These are phyloP conservation scores for Chaenocephalus aceratus DNA, from an alignment of 2,113 vertebrate species.

Conservation along the genomic window DNA sequence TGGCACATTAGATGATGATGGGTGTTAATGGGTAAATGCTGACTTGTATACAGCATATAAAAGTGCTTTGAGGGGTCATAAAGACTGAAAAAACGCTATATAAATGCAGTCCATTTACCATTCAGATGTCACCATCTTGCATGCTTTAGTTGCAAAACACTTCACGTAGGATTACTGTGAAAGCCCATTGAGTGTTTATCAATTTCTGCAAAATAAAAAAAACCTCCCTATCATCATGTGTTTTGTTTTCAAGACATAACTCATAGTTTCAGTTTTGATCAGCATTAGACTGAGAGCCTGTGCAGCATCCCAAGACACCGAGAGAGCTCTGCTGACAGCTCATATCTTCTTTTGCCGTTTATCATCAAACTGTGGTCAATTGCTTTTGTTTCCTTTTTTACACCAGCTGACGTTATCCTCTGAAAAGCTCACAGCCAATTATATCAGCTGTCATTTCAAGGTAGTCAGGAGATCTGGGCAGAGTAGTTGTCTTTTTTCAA, in stretches of 20 bases:
- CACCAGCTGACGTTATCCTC: conserved; percentile 54
- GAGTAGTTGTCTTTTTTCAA: conserved; percentile 8
- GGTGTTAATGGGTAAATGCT: too few species aligned
- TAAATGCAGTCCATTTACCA: too few species aligned
- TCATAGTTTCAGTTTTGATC: conserved; percentile 72
- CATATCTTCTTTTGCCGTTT: conserved; percentile 71
- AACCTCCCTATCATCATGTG: conserved; percentile 54
- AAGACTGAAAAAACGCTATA: too few species aligned
- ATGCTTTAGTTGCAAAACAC: conserved; percentile 39
- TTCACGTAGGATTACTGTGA: conserved; percentile 30
- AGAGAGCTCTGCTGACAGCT: conserved; percentile 65
- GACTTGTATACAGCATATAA: too few species aligned
- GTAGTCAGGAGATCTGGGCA: conserved; percentile 43
- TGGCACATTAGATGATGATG: too few species aligned
- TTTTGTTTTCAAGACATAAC: conserved; percentile 65
- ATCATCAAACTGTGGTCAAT: conserved; percentile 63
- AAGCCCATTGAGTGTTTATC: conserved; percentile 56
- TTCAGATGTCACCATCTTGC: conserved; percentile 1
- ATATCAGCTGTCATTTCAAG: conserved; percentile 30
- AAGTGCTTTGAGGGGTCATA: too few species aligned
- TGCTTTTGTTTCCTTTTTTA: conserved; percentile 56
- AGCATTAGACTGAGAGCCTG: conserved; percentile 52
- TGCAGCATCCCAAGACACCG: conserved; percentile 56
- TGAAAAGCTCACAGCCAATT: conserved; percentile 62
- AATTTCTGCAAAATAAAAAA: conserved; percentile 39